These are phyloP conservation scores for Centropyge bicolor DNA, from an alignment of 2,797 vertebrate genomes.

Conservation along the genomic window DNA sequence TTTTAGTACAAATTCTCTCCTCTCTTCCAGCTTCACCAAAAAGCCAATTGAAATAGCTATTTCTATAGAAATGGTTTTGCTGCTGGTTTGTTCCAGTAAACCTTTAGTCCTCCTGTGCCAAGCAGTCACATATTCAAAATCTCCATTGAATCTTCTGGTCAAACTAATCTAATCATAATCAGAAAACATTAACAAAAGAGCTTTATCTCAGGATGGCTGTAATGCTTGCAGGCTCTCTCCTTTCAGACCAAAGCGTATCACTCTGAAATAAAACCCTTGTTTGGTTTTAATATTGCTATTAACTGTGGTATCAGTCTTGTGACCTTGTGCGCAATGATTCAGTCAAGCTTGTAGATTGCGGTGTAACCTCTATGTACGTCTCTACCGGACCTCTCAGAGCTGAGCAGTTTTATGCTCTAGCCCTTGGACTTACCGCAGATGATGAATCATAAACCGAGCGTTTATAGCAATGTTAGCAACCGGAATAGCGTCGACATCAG, in stretches of 20 bases:
- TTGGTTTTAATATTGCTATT: slow-evolving; percentile 71
- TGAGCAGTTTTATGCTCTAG: slow-evolving; percentile 83
- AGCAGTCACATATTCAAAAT: background rate
- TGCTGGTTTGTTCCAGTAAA: background rate
- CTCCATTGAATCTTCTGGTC: background rate
- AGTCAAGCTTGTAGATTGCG: slow-evolving; percentile 72
- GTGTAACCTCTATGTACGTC: slow-evolving; percentile 64
- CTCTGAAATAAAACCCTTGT: slow-evolving; percentile 49
- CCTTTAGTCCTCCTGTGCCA: background rate
- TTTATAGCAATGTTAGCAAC: slow-evolving; percentile 81
- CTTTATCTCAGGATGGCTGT: slow-evolving; percentile 1
- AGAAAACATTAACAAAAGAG: background rate
- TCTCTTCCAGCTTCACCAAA: background rate
- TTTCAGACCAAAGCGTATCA: slow-evolving; percentile 34
- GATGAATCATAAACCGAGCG: slow-evolving; percentile 81
- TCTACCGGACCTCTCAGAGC: slow-evolving; percentile 64
- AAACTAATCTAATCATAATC: background rate
- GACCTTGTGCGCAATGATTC: slow-evolving; percentile 74
- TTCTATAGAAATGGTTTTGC: background rate
- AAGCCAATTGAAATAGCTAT: background rate
- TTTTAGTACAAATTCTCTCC: background rate
- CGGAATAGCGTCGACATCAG: slow-evolving; percentile 74
- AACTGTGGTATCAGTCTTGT: slow-evolving; percentile 56
- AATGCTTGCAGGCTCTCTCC: background rate
- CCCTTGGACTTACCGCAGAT: slow-evolving; percentile 78